A percentile compares a stretch with the other conserved stretches of the same genome.
phyloP scores from a whole-genome alignment of 2,113 vertebrate species.

The Uria lomvia region DNA sequence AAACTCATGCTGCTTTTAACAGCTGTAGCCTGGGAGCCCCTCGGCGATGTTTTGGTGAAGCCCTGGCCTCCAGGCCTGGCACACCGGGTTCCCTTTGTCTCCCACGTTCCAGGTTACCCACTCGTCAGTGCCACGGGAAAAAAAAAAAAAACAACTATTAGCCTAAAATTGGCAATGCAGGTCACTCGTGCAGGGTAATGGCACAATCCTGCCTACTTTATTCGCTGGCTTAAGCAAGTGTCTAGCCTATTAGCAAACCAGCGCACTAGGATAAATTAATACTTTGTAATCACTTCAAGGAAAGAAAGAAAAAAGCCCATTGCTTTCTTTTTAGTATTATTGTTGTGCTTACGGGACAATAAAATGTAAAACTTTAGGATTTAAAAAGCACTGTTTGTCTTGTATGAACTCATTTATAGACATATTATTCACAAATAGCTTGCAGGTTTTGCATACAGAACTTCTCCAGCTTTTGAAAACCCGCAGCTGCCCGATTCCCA shows the following conservation, averaged over 20 bases:
- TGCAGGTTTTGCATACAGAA: background rate
- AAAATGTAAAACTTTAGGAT: background rate
- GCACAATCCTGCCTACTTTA: background rate
- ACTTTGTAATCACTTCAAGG: background rate
- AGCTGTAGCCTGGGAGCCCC: background rate
- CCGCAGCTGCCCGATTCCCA: background rate
- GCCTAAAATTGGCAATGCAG: background rate
- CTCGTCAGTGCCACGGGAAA: background rate
- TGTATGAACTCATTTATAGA: background rate
- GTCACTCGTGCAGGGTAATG: background rate
- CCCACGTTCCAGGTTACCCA: background rate
- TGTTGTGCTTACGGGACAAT: background rate
- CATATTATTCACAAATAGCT: background rate
- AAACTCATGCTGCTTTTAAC: background rate
- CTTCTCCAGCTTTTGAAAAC: background rate
- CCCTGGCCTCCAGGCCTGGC: background rate
- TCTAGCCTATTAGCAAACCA: conserved; percentile 15
- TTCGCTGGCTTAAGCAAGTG: conserved; percentile 36
- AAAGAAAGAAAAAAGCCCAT: background rate
- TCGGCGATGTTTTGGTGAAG: background rate
- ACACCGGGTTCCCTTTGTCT: background rate
- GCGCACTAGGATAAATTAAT: background rate
- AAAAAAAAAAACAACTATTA: background rate
- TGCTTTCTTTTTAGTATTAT: background rate
- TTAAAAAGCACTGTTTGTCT: background rate